A percentile compares a stretch with the other conserved stretches of the same genome.
Evolutionary conservation across 2,888 invertebrate genomes (phyloP).

Genomic region (Drosophila helvetica): DNA sequence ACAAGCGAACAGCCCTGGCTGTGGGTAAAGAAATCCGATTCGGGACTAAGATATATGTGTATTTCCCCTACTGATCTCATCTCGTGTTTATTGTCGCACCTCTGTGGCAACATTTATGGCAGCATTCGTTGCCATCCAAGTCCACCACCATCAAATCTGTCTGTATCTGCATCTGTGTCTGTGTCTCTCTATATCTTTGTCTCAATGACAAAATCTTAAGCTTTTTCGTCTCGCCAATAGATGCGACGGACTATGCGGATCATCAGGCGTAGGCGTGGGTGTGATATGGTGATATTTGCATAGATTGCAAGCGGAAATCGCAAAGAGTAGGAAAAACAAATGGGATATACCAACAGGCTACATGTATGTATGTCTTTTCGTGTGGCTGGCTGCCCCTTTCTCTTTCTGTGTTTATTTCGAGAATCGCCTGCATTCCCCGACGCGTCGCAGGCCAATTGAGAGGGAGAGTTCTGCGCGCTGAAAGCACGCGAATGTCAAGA

Average conservation of each 20-base stretch:
- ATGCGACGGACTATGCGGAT: not conserved
- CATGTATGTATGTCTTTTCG: slow-evolving; percentile 7
- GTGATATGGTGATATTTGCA: slow-evolving; percentile 30
- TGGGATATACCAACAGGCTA: not conserved
- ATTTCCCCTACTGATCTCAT: slow-evolving; percentile 9
- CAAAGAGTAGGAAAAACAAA: slow-evolving; percentile 11
- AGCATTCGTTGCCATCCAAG: slow-evolving; percentile 49
- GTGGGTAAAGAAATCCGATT: not conserved
- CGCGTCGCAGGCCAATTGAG: slow-evolving; percentile 2
- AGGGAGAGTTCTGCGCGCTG: slow-evolving; percentile 19
- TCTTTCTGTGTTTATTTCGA: slow-evolving; percentile 42
- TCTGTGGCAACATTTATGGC: slow-evolving; percentile 24
- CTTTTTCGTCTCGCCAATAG: slow-evolving; percentile 7
- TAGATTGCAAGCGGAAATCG: slow-evolving; percentile 32
- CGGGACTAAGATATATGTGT: not conserved
- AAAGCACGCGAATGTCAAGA: slow-evolving; percentile 31
- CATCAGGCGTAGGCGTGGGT: slow-evolving; percentile 20
- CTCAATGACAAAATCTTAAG: slow-evolving; percentile 64
- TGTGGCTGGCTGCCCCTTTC: slow-evolving; percentile 19
- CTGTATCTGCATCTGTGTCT: slow-evolving; percentile 12
- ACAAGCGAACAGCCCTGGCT: not conserved
- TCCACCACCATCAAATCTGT: slow-evolving; percentile 42
- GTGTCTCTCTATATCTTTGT: slow-evolving; percentile 29
- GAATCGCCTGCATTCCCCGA: slow-evolving; percentile 13
- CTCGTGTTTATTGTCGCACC: slow-evolving; percentile 5